These are phyloP conservation scores for Cyphomyrmex costatus DNA, from an alignment of 1,140 invertebrate genomes.

Conservation along the genomic window DNA sequence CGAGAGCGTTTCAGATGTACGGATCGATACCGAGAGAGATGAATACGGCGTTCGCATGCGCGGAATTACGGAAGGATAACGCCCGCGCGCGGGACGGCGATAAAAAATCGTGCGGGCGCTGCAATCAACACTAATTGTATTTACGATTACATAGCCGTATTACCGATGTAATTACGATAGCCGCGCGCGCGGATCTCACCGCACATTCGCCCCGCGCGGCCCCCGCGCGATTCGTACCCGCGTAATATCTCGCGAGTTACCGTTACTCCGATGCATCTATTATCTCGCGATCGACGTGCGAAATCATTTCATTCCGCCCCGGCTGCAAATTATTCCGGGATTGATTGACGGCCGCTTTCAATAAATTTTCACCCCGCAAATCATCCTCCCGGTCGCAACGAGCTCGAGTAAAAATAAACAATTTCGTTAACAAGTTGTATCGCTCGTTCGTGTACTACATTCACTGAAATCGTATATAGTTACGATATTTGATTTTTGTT, in stretches of 20 bases:
- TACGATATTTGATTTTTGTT: neutral
- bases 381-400: constrained; percentile 16
- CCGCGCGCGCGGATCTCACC: constrained; percentile 10
- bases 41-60: constrained; percentile 7
- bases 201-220: neutral
- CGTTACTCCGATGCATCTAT: constrained; percentile 62
- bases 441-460: neutral
- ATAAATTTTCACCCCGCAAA: constrained; percentile 53
- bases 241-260: constrained; percentile 47
- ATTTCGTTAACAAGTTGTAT: constrained; percentile 41
- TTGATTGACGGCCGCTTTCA: constrained; percentile 70
- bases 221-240: constrained; percentile 16
- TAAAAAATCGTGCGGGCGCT: constrained; percentile 43
- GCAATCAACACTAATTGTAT: constrained; percentile 58
- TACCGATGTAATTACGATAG: constrained; percentile 60
- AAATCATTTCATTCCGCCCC: constrained; percentile 61
- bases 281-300: constrained; percentile 62
- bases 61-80: constrained; percentile 39
- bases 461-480: constrained; percentile 18
- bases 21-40: constrained; percentile 22
- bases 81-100: constrained; percentile 14
- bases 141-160: constrained; percentile 61
- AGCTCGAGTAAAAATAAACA: constrained; percentile 1
- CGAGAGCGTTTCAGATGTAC: neutral
- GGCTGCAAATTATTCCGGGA: constrained; percentile 67